Evolutionary conservation across 1,140 invertebrate species (phyloP), one percentile per base, ranked within the genome.

Genomic region (Dysdera silvatica): DNA sequence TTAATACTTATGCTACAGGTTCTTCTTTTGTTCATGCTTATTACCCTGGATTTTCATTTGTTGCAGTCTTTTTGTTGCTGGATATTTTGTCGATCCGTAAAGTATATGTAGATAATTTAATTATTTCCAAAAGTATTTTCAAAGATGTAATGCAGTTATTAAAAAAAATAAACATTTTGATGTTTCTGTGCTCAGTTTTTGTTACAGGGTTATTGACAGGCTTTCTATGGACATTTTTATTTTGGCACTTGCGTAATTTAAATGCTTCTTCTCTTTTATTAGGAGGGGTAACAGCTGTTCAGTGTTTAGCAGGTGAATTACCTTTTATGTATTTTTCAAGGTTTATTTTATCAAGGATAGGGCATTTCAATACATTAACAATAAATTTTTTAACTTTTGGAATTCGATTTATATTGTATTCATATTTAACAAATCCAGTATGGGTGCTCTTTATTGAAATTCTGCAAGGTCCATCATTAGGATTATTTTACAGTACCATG

Each of bases 281-380:
- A 75, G 92, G 91, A 1, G 68, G 86, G 1, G 83, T 84, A 4
- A 84, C 86, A 71, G 84, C 84, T 4, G 82, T 92, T 48, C 87
- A 92, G 72, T 88, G 86, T 67, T 86, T 94, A 68, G 76, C 84
- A 24, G 92, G 92, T n/a, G 90, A 95, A 77, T 75, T 92, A 61
- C 89, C 89, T 0, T 90, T 93, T 68, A 88, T 94, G 77, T 91
- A 92, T 72, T 71, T 90, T 14, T 90, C 89, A 61, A 87, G 88
- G 23, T 79, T 76, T 71, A 84, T 95, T 43, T 77, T 95, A 1
- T 85, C 85, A 67, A 87, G 85, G 73, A 75, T 95, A 1, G 91
- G 91, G 0, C 89, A 93, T 71, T 75, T 87, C 0, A 82, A 87
- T 70, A 83, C 86, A 57, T 88, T 96, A 83, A 86, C 84, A 52